Percentiles rank a stretch among this genome's conserved stretches.
Evolutionary conservation across 2,888 invertebrate genomes (phyloP).

Genomic region (Standfussiana lucernea): DNA sequence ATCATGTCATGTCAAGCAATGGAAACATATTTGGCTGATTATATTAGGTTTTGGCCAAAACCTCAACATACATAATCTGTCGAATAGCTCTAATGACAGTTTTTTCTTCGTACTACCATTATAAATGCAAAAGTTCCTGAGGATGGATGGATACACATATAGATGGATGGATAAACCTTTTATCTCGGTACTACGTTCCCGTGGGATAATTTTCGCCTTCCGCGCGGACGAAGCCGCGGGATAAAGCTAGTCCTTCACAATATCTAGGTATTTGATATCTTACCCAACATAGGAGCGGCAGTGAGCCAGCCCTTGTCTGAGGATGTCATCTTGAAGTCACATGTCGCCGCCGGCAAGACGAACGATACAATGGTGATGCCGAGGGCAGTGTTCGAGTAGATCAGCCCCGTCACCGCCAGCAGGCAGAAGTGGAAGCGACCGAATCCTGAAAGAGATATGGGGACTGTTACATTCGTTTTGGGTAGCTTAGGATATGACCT

Average conservation of each 20-base stretch:
- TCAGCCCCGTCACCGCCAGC: conserved; percentile 94
- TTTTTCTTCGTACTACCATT: background rate
- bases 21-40: background rate
- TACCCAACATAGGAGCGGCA: conserved; percentile 94
- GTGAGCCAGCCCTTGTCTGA: conserved; percentile 94
- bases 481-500: background rate
- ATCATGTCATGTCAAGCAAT: background rate
- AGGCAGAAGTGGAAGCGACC: conserved; percentile 95
- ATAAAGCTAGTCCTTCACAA: background rate
- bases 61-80: background rate
- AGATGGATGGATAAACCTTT: background rate
- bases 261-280: conserved; percentile 62
- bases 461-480: conserved; percentile 5
- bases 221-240: background rate
- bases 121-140: background rate
- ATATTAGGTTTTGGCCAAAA: background rate
- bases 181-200: background rate
- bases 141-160: too few relatives aligned
- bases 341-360: conserved; percentile 95
- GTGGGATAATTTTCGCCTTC: background rate
- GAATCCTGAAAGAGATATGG: conserved; percentile 91
- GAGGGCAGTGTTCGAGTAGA: conserved; percentile 95
- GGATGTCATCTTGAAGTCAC: conserved; percentile 95
- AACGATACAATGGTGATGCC: conserved; percentile 95
- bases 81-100: background rate